Evolutionary conservation across 37 sponge, comb jelly and placozoan genomes (phyloP), one percentile per base, ranked within the genome.

Genomic region (Chondrilla cf. caribensis): DNA sequence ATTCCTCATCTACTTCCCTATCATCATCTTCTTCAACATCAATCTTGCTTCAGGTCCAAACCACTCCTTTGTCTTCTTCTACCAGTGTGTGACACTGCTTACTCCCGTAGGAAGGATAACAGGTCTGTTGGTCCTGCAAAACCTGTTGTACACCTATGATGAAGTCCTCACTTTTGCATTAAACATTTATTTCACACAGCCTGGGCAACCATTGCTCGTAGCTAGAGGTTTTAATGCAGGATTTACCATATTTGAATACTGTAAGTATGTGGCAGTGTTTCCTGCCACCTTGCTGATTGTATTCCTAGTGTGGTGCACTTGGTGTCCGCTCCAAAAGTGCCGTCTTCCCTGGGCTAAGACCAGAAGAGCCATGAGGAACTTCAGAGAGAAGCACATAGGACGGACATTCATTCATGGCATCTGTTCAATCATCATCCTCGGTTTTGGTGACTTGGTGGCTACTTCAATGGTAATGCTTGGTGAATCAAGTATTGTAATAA

Each of bases 31-130:
- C 76, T 73, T 73, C 24, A 73, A 73, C 43, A 40, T 73, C 76
- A 73, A 73, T 37, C 76, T 73, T 3, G 76, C 76, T 42, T 37
- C 76, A 2, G 76, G 76, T 6, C 76, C 44, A 2, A 37, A 37
- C 2, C 76, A 73, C 44, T 73, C 76, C 43, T 37, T 73, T 38
- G 24, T 73, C 44, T 73, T 73, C 76, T 73, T 73, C 44, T 40
- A 73, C 44, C 76, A 73, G 76, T n/a, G 31, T 24, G 41, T 24
- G 15, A 40, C 76, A 19, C 22, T 62, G 64, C 6, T 62, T 7
- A 7, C 64, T 47, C 9, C 11, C 9, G 6, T 14, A 14, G 51
- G 51, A 47, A 14, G 6, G 9, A 6, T 47, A 14, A 47, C 51
- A 47, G 51, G 9, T 47, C 6, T 11, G 9, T 47, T 47, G 51